Percentiles rank a stretch among this genome's conserved stretches.
These are phyloP conservation scores for Channallabes apus DNA, from an alignment of 2,797 vertebrate genomes.

Conservation along the genomic window DNA sequence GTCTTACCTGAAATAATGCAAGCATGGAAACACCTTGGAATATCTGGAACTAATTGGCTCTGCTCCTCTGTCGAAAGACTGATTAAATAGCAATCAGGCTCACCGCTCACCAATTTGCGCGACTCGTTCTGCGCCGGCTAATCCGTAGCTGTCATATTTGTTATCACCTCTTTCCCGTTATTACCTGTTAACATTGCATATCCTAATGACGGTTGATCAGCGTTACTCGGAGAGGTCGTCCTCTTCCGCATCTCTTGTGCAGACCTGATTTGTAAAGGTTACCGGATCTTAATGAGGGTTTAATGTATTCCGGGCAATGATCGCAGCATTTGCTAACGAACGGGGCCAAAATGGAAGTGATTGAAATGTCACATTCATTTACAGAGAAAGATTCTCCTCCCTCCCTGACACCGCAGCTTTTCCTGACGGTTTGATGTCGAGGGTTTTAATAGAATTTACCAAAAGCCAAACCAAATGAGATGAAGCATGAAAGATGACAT, in stretches of 20 bases:
- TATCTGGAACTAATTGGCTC: conserved; percentile 63
- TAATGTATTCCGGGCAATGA: conserved; percentile 50
- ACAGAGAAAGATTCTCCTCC: conserved; percentile 34
- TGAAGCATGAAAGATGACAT: not conserved
- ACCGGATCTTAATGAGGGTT: conserved; percentile 50
- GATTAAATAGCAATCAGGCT: conserved; percentile 47
- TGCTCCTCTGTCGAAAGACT: conserved; percentile 35
- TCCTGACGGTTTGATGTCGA: conserved; percentile 1
- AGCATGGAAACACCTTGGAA: conserved; percentile 39
- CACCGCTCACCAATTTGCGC: conserved; percentile 11
- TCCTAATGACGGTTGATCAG: conserved; percentile 35
- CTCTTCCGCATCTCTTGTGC: conserved; percentile 24
- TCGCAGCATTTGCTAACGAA: conserved; percentile 33
- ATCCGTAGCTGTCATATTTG: conserved; percentile 33
- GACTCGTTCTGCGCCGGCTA: conserved; percentile 2
- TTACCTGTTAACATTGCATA: conserved; percentile 42
- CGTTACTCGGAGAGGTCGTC: conserved; percentile 6
- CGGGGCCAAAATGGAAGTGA: conserved; percentile 41
- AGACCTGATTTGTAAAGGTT: conserved; percentile 47
- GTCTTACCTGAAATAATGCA: conserved; percentile 9
- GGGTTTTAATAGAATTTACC: conserved; percentile 26
- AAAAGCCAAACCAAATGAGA: conserved; percentile 9
- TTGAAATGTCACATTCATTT: conserved; percentile 55
- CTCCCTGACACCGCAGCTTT: conserved; percentile 4
- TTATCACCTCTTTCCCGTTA: conserved; percentile 44